Base-by-base conservation (phyloP, 2,888 invertebrate species). In the Andrena hattorfiana region DNA sequence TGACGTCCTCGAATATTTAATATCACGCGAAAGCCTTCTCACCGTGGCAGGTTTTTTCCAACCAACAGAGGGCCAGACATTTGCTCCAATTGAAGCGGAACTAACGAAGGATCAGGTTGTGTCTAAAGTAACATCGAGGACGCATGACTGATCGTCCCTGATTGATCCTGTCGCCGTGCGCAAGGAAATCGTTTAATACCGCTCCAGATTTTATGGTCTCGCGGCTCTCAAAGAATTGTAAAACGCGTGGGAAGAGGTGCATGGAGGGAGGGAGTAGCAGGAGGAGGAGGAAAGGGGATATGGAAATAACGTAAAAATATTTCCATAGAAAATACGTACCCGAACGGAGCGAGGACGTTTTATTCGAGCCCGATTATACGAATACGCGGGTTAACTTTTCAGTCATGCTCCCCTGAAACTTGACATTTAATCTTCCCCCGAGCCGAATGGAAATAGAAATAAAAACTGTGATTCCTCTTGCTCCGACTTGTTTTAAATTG, bases 1-100 rank as follows among this genome's bases (percentile, higher is more conserved):
- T 85, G 84, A 87, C 86, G 83, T 84, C 78, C 85, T 87, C 89
- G 91, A 91, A 90, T 90, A 90, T 90, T 91, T 89, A 90, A 91
- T 86, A 89, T 83, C 85, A 76, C 77, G 75, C 75, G 78, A 77
- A 78, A 85, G 72, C 74, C 83, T 70, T 77, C 84, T 81, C 74
- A 80, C 79, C 73, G 79, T 73, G 68, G 64, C 32, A n/a, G 69
- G 73, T 64, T 69, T 83, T 81, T 77, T 77, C 72, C 70, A 59
- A 32, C 23, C 28, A 32, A 66, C 54, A 23, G 51, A 32, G 30
- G 49, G 54, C 66, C 82, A 81, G 68, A 77, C 81, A 74, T 78
- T 81, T 42, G 59, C 26, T 59, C 59, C 60, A 23, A 56, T 82
- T 81, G 49, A 68, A 76, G 76, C 71, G 78, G 70, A 89, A 82